A percentile compares a stretch with the other conserved stretches of the same genome.
phyloP scores from a whole-genome alignment of 2,888 invertebrate species.

The Ennomos fuscantarius region DNA sequence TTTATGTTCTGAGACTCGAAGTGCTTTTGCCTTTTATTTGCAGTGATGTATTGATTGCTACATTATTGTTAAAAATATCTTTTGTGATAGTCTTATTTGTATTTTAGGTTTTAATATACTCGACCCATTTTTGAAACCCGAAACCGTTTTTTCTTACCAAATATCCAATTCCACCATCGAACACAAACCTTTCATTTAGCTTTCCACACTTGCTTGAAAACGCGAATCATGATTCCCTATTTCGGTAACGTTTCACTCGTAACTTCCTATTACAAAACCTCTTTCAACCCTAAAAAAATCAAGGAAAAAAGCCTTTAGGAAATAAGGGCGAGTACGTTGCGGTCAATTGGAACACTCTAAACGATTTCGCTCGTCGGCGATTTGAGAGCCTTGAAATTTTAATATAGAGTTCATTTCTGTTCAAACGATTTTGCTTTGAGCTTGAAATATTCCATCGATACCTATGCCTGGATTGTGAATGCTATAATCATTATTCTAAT shows the following conservation, averaged over 20 bases:
- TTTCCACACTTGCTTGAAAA: constrained; percentile 28
- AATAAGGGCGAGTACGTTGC: constrained; percentile 42
- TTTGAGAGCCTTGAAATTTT: constrained; percentile 48
- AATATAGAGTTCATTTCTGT: constrained; percentile 48
- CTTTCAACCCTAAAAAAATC: constrained; percentile 41
- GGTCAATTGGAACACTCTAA: constrained; percentile 42
- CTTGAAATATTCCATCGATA: not conserved
- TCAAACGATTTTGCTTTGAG: constrained; percentile 20
- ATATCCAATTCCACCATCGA: constrained; percentile 17
- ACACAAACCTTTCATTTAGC: constrained; percentile 20
- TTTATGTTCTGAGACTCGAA: constrained; percentile 23
- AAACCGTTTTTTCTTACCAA: constrained; percentile 20
- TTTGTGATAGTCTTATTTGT: constrained; percentile 16
- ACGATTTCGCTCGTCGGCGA: constrained; percentile 43
- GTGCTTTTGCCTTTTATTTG: constrained; percentile 27
- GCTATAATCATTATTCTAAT: not conserved
- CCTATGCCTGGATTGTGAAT: not conserved
- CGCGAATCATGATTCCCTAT: constrained; percentile 34
- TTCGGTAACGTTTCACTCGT: constrained; percentile 41
- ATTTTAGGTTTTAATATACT: constrained; percentile 22
- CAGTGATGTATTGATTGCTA: constrained; percentile 29
- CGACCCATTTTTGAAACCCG: constrained; percentile 1
- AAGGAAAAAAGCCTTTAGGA: constrained; percentile 38
- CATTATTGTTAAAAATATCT: constrained; percentile 22
- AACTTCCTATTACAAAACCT: constrained; percentile 44